Base-by-base conservation (phyloP, 2,888 invertebrate genomes). In the Antitype chi region DNA sequence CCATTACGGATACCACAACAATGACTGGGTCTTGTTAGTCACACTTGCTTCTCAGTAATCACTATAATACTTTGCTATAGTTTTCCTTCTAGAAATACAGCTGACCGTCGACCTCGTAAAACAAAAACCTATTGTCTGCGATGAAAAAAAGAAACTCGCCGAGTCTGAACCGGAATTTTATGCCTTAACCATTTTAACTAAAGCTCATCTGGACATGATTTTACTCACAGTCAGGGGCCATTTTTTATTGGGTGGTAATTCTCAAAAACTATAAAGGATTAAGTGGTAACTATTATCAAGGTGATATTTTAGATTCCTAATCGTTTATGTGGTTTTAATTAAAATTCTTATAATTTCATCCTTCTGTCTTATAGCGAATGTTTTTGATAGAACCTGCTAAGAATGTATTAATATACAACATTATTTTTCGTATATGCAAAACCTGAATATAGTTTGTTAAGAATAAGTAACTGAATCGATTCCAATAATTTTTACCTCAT, bases 21-120 rank as follows among this genome's bases (percentile, higher is more conserved):
- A 92, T 91, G 91, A 90, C 70, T 83, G 71, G 69, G 47, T 68
- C 70, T 76, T 63, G 87, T 92, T 91, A 92, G 90, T 92, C 91
- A 92, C 82, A 87, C 76, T 68, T 85, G 78, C 76, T 92, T 92
- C 92, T 89, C 64, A 78, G 90, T 90, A 92, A 87, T 75, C 66
- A 68, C 55, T 70, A 72, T 59, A 63, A 76, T 73, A 82, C 86
- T 81, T 69, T 82, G 81, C 78, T 81, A 88, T 85, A 67, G 59
- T 91, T 91, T 91, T 91, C 91, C 92, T 90, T 83, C 75, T 87
- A 84, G 81, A 88, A 85, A 85, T 76, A 73, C 72, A 62, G 43
- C 81, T 84, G 76, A 76, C 78, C 78, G 70, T 71, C 80, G 81
- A 85, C 81, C 82, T 80, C 83, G 75, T 82, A 82, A 86, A 86